phyloP scores from a whole-genome alignment of 2,113 vertebrate species.

The Eulemur rufifrons region DNA sequence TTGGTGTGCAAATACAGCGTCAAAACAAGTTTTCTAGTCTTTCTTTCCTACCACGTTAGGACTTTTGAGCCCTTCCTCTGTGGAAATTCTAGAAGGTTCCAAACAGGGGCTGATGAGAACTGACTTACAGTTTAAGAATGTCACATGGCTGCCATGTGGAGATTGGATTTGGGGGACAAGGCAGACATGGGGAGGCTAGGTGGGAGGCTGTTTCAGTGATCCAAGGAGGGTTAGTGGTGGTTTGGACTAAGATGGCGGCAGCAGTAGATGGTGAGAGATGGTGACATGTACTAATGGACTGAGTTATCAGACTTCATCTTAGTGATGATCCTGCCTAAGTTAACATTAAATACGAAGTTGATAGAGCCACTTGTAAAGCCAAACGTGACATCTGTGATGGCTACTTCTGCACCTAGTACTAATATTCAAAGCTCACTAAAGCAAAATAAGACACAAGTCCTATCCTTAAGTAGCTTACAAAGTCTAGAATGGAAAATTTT shows the following conservation, averaged over 20 bases:
- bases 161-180: background rate
- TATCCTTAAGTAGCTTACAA: background rate
- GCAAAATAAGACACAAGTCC: background rate
- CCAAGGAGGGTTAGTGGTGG: background rate
- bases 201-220: background rate
- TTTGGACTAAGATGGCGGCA: background rate
- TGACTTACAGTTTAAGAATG: background rate
- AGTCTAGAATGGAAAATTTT: background rate
- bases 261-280: background rate
- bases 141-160: background rate
- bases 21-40: background rate
- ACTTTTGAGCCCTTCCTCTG: background rate
- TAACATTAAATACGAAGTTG: background rate
- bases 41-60: background rate
- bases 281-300: too few species aligned
- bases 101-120: background rate
- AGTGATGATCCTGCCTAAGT: background rate
- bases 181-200: background rate
- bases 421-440: background rate
- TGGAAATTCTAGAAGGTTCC: background rate
- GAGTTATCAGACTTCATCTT: background rate
- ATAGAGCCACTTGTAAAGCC: background rate
- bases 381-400: background rate
- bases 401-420: background rate
- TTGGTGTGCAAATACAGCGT: background rate